A percentile compares a stretch with the other conserved stretches of the same genome.
These are phyloP conservation scores for Prinia subflava DNA, from an alignment of 2,113 vertebrate genomes.

Conservation along the genomic window DNA sequence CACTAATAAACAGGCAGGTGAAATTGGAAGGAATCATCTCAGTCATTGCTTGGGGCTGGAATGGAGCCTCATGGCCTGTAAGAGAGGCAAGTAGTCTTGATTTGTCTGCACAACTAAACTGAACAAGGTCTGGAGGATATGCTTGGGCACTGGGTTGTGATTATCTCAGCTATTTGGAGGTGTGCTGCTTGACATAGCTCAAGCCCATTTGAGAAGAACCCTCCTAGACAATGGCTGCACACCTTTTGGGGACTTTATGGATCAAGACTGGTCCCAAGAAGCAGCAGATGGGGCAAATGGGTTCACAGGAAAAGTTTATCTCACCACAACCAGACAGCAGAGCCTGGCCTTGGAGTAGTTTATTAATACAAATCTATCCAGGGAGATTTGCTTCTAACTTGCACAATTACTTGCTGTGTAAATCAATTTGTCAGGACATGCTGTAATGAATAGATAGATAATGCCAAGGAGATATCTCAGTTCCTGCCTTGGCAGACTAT, in stretches of 20 bases:
- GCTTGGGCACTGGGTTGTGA: not conserved
- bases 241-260: not conserved
- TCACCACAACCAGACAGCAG: not conserved
- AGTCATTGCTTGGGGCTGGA: not conserved
- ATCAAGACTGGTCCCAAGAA: not conserved
- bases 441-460: not conserved
- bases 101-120: not conserved
- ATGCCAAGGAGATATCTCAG: not conserved
- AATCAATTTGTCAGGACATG: not conserved
- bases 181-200: not conserved
- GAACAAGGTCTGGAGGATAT: not conserved
- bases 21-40: not conserved
- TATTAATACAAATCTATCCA: not conserved
- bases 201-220: not conserved
- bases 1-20: not conserved
- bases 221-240: not conserved
- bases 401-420: not conserved
- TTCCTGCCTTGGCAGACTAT: not conserved
- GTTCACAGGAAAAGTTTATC: not conserved
- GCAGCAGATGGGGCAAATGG: fast-evolving
- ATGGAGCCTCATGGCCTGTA: not conserved
- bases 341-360: not conserved
- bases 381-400: not conserved
- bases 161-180: not conserved
- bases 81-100: not conserved